Percentiles rank a stretch among this genome's conserved stretches.
Conservation (phyloP, 2,113 vertebrate genomes). For the Bambusicola thoracicus region DNA sequence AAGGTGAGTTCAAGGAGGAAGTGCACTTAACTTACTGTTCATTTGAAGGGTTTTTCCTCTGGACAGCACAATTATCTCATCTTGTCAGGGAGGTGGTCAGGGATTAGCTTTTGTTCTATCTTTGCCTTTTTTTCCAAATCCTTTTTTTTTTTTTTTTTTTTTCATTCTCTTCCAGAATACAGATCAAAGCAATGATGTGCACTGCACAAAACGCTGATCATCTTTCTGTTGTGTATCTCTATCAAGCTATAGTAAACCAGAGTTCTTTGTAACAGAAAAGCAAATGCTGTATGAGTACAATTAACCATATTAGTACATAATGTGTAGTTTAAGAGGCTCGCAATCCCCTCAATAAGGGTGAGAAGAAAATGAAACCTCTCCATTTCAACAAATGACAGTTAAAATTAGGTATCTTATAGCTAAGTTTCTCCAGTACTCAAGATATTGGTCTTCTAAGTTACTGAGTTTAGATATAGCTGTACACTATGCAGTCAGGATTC, state of each 20-base stretch:
- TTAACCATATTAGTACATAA: background rate
- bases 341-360: fast-evolving
- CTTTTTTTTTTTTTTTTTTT: background rate
- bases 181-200: conserved; percentile 59
- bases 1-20: conserved; percentile 59
- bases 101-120: conserved; percentile 51
- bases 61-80: conserved; percentile 58
- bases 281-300: background rate
- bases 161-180: conserved; percentile 55
- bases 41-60: conserved; percentile 58
- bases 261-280: background rate
- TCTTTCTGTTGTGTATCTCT: background rate
- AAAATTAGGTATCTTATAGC: background rate
- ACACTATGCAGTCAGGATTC: fast-evolving
- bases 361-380: fast-evolving
- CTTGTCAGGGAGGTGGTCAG: conserved; percentile 37
- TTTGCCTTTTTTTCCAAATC: conserved; percentile 40
- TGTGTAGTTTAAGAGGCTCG: background rate
- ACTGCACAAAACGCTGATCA: conserved; percentile 17
- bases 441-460: background rate
- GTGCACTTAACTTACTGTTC: conserved; percentile 63
- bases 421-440: background rate
- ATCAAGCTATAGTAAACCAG: background rate
- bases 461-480: background rate
- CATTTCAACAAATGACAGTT: background rate